Base-by-base conservation (phyloP, 2,113 vertebrate species). In the Sinocyclocheilus maitianheensis region DNA sequence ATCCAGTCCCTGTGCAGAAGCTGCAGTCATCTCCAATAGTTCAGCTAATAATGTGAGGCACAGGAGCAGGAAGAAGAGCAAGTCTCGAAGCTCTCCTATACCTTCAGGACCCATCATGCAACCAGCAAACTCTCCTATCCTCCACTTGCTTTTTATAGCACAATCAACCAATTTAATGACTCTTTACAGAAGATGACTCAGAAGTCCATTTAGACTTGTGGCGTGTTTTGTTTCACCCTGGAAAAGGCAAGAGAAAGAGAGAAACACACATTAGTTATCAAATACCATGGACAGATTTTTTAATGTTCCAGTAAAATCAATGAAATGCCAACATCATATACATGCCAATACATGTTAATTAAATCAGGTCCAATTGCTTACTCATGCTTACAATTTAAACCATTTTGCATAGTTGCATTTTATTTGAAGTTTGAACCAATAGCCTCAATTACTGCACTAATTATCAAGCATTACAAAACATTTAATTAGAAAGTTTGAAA, bases 51-150 rank as follows among this genome's bases (percentile, higher is more conserved):
- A 92, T 75, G 96, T 95, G 85, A 97, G 92, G 78, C 95, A 94
- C 86, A 97, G 94, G 20, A 96, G 95, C 84, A 96, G 93, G 81
- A 96, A 91, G 78, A 96, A 93, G 46, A 97, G 93, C 94, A 93
- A 94, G 90, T 96, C 94, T 34, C 93, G 93, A 84, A 95, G 92
- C 92, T 95, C 95, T 62, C 94, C 92, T 0, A 94, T 92, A 74
- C 91, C 91, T 82, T 89, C 92, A 87, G 91, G 90, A 72, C 95
- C 94, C 95, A 97, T 96, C 83, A 91, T 90, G 77, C 92, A 85
- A 81, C 90, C 82, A 74, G 84, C 48, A 77, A 77, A 37, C 90
- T 72, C 22, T 5, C 14, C 18, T 46, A 16, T 10, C 20, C 18
- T 89, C 51, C 22, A 84, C 75, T 89, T 89, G 83, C 71, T 84